Evolutionary conservation across 1,140 invertebrate genomes (phyloP).

Genomic region (Macrosteles quadrilineatus): DNA sequence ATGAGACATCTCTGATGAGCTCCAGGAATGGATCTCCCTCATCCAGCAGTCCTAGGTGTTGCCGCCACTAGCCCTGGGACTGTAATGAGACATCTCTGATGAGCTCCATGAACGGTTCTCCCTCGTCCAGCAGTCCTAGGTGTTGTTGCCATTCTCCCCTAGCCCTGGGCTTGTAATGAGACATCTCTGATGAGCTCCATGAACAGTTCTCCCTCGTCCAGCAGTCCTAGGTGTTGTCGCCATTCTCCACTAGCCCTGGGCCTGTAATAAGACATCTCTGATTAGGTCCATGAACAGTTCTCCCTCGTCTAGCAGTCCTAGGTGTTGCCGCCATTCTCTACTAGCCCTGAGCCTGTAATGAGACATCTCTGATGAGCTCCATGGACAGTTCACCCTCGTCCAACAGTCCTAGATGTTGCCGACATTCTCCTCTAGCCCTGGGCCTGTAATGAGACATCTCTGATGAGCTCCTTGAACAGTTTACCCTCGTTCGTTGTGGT

Average conservation of each 20-base stretch:
- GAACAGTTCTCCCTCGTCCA: slow-evolving; percentile 81
- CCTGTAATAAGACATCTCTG: slow-evolving; percentile 66
- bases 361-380: slow-evolving; percentile 90
- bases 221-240: slow-evolving; percentile 59
- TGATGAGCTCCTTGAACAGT: too few species aligned
- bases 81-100: slow-evolving; percentile 90
- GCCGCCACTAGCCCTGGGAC: slow-evolving; percentile 65
- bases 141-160: slow-evolving; percentile 52
- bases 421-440: slow-evolving; percentile 42
- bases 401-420: slow-evolving; percentile 61
- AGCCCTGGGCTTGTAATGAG: slow-evolving; percentile 33
- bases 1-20: slow-evolving; percentile 87
- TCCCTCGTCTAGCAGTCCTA: background rate
- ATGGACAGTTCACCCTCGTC: slow-evolving; percentile 86
- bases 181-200: slow-evolving; percentile 93
- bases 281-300: slow-evolving; percentile 87
- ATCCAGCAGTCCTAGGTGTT: slow-evolving; percentile 64
- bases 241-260: slow-evolving; percentile 41
- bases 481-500: too few species aligned
- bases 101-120: slow-evolving; percentile 88
- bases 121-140: slow-evolving; percentile 68
- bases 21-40: slow-evolving; percentile 90
- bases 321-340: slow-evolving; percentile 45
- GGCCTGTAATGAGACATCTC: slow-evolving; percentile 30
- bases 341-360: slow-evolving; percentile 83